These are phyloP conservation scores for Cacatua alba DNA, from an alignment of 2,113 vertebrate genomes.

Conservation along the genomic window DNA sequence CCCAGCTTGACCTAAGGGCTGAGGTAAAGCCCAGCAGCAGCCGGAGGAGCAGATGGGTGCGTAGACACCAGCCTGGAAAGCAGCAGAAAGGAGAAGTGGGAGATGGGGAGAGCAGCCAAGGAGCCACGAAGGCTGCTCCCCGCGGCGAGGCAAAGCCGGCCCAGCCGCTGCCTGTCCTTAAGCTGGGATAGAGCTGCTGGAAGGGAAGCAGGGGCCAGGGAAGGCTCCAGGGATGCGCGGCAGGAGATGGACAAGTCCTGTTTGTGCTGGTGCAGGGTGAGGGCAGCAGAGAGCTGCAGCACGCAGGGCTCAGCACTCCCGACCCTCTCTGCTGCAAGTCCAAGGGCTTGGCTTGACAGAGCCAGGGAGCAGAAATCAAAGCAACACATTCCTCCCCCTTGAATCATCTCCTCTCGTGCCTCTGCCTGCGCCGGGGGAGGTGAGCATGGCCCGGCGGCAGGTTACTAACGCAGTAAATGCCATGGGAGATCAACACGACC, in stretches of 20 bases:
- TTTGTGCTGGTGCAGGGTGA: not conserved
- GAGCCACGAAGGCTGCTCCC: not conserved
- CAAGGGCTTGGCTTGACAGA: not conserved
- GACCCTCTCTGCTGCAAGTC: not conserved
- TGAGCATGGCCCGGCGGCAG: not conserved
- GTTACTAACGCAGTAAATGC: not conserved
- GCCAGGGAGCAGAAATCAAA: not conserved
- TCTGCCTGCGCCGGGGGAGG: not conserved
- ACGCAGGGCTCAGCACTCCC: not conserved
- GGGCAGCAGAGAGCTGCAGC: conserved; percentile 32
- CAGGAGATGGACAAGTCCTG: not conserved
- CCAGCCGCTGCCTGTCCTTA: not conserved
- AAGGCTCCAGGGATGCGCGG: not conserved
- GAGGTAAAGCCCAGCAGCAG: not conserved
- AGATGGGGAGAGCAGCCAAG: not conserved
- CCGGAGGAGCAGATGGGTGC: not conserved
- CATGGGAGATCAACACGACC: not conserved
- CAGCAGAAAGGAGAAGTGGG: not conserved
- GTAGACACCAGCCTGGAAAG: not conserved
- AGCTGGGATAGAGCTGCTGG: not conserved
- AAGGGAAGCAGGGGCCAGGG: not conserved
- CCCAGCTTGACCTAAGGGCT: not conserved
- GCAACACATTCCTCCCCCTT: not conserved
- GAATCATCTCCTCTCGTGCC: not conserved
- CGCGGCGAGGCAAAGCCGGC: not conserved